Evolutionary conservation across 2,113 vertebrate species (phyloP), one percentile per base, ranked within the genome.

Genomic region (Puntigrus tetrazona): DNA sequence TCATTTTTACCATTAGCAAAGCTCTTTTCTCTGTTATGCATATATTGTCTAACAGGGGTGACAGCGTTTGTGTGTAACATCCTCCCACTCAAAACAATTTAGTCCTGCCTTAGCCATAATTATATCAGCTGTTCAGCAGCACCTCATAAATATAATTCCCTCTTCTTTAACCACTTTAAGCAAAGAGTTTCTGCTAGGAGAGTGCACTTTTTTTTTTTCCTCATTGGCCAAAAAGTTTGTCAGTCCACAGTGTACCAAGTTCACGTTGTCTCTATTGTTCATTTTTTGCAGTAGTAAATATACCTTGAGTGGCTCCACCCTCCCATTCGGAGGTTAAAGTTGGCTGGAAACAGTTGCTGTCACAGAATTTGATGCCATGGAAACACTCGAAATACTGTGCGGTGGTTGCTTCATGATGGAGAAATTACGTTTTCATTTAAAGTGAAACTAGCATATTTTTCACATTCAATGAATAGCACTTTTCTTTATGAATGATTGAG

Each of bases 1-100:
- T 43, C 11, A 41, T 72, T 72, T 73, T n/a, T n/a, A 43, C 38
- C n/a, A 72, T 72, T 72, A 72, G 65, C 38, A 72, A 43, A 69
- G 65, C 34, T 36, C 34, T 72, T 14, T 43, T 70, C 18, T 72
- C 69, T 25, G 11, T 43, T 14, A 25, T 72, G 38, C 13, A 72
- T 72, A 25, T 25, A 41, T 72, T 72, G 38, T 72, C 22, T 72
- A 43, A 43, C 4, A 13, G 13, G 61, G 61, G 13, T 18, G 13
- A 31, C 27, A 22, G 65, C 65, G 22, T 69, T 69, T 69, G 8
- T 36, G 65, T 34, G 16, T 18, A 36, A 36, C 63, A 67, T 69
- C 65, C 31, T 22, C 65, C 36, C 10, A 72, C 69, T 72, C 11
- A 14, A 25, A 14, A 41, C 5, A 43, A 14, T 72, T 72, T 25